Evolutionary conservation across 1,140 invertebrate genomes (phyloP).

Genomic region (Ceratitis capitata): DNA sequence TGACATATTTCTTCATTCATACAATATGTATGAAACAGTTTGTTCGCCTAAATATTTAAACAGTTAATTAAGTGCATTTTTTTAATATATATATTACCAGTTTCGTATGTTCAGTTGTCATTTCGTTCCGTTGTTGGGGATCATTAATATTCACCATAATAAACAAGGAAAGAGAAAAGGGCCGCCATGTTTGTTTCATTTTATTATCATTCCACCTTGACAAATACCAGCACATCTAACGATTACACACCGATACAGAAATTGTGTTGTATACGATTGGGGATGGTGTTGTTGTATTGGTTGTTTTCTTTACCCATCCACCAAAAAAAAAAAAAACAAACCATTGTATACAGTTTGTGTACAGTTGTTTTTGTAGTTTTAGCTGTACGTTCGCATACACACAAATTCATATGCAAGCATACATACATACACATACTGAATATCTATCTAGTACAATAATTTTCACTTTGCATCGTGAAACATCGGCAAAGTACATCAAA

Average conservation of each 20-base stretch:
- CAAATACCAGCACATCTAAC: neutral
- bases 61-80: too few species aligned
- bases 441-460: neutral
- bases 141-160: neutral
- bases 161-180: neutral
- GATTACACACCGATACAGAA: neutral
- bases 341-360: neutral
- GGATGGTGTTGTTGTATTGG: neutral
- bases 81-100: neutral
- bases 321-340: too few species aligned
- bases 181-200: slow-evolving; percentile 38
- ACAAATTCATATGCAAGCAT: neutral
- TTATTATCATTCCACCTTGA: neutral
- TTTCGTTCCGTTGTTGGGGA: neutral
- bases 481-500: neutral
- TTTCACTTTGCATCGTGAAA: slow-evolving; percentile 11
- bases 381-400: neutral
- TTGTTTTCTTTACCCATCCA: neutral
- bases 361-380: slow-evolving; percentile 23
- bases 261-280: neutral
- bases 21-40: too few species aligned
- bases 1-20: too few species aligned
- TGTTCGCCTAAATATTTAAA: too few species aligned
- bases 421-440: neutral
- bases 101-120: slow-evolving; percentile 3